Conservation (phyloP, 2,888 invertebrate species). For the Hoplodrina blanda region DNA sequence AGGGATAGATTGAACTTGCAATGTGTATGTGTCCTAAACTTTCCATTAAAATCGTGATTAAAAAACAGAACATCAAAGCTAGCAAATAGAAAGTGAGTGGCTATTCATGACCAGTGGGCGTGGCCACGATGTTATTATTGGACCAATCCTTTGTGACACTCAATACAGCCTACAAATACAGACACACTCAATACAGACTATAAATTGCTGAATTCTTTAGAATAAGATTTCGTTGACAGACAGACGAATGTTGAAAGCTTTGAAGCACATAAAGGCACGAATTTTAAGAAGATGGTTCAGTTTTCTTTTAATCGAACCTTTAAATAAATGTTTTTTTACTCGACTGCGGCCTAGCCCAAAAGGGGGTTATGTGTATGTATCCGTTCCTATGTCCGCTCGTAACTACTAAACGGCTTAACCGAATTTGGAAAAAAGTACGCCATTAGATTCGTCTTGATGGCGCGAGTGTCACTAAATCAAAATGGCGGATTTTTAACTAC, state of each 20-base stretch:
- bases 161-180: constrained; percentile 29
- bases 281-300: not conserved
- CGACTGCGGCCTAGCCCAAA: too few relatives aligned
- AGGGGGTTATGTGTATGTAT: too few relatives aligned
- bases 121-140: constrained; percentile 32
- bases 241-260: constrained; percentile 1
- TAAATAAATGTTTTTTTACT: too few relatives aligned
- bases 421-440: too few relatives aligned
- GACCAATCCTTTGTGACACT: constrained; percentile 33
- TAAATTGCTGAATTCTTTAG: constrained; percentile 22
- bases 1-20: too few relatives aligned
- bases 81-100: constrained; percentile 39
- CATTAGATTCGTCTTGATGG: too few relatives aligned
- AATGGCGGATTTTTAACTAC: too few relatives aligned
- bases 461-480: too few relatives aligned
- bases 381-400: too few relatives aligned
- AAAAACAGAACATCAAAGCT: constrained; percentile 16
- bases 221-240: constrained; percentile 12
- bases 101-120: constrained; percentile 30
- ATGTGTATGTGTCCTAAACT: not conserved
- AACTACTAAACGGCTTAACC: too few relatives aligned
- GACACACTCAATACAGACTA: constrained; percentile 22
- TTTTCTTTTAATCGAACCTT: too few relatives aligned
- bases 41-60: constrained; percentile 3
- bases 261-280: not conserved